Evolutionary conservation across 2,888 invertebrate genomes (phyloP).

Genomic region (Lumbricus terrestris): DNA sequence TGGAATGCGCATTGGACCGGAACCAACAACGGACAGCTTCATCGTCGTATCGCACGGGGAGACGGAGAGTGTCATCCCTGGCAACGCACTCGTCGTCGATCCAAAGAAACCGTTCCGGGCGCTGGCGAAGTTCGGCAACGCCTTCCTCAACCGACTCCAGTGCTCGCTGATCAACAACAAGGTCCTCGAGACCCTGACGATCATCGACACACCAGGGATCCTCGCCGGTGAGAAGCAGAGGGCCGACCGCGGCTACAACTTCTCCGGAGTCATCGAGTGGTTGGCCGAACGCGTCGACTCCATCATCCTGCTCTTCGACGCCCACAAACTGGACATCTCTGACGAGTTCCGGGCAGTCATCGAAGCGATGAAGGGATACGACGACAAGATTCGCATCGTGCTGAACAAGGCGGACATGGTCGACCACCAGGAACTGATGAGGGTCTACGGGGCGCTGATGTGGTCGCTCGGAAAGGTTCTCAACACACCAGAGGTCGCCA

Average conservation of each 20-base stretch:
- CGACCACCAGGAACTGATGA: slow-evolving; percentile 96
- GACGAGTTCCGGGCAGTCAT: slow-evolving; percentile 97
- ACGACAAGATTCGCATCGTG: slow-evolving; percentile 80
- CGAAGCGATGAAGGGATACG: slow-evolving; percentile 76
- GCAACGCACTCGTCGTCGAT: slow-evolving; percentile 98
- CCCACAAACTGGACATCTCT: slow-evolving; percentile 97
- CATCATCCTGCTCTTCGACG: slow-evolving; percentile 94
- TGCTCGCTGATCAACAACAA: slow-evolving; percentile 87
- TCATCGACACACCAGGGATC: slow-evolving; percentile 90
- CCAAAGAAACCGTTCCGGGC: slow-evolving; percentile 94
- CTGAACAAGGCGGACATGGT: slow-evolving; percentile 98
- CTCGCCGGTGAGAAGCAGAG: slow-evolving; percentile 95
- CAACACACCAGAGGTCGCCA: slow-evolving; percentile 95
- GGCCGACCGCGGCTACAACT: slow-evolving; percentile 80
- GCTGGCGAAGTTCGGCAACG: slow-evolving; percentile 90
- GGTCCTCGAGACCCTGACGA: slow-evolving; percentile 89
- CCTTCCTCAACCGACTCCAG: slow-evolving; percentile 94
- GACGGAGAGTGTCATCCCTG: slow-evolving; percentile 81
- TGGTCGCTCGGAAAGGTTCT: slow-evolving; percentile 99
- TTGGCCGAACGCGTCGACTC: slow-evolving; percentile 97
- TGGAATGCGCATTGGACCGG: slow-evolving; percentile 95
- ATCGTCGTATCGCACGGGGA: slow-evolving; percentile 95
- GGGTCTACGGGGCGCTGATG: slow-evolving; percentile 97
- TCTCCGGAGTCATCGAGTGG: slow-evolving; percentile 97
- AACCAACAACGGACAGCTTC: slow-evolving; percentile 98